Base-by-base conservation (phyloP, 23 tunicate genomes). In the Botrylloides violaceus region DNA sequence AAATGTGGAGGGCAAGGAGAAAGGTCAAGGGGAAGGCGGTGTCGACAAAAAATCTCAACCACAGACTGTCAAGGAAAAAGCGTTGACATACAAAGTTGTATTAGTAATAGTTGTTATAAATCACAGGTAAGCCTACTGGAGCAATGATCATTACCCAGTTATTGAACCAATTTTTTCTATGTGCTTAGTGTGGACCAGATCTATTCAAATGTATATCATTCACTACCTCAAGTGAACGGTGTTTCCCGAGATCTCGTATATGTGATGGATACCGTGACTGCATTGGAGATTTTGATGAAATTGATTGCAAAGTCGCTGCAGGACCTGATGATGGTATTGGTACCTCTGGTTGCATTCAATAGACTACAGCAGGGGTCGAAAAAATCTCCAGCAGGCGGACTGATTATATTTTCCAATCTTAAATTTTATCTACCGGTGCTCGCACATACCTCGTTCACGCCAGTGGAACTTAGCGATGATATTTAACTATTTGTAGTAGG, bases 181-280 rank as follows among this genome's bases (percentile, higher is more conserved):
- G n/a, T n/a, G n/a, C n/a, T n/a, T 15, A 43, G 53, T 68, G 74
- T 25, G 74, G 58, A 21, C 37, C 58, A 0, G 29, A 28, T 37
- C 36, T n/a, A 12, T 68, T 68, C 30, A 4, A 27, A 12, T 68
- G 74, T 43, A 56, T 68, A 20, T 43, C 74, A 23, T 23, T 36
- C 23, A 36, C 36, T 37, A 27, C 28, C 23, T 25, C 43, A 1
- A 32, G 31, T 4, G 24, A 57, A 2, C 72, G 75, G 19, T 86
- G 94, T 49, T 24, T 75, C 4, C 53, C 71, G 34, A 72, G 73
- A 66, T 58, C 57, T 1, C 59, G 28, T 34, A 66, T 86, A 12
- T 86, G 94, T 62, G 94, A 86, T 75, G 94, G 94, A n/a, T 53
- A 63, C 50, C 32, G 36, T 15, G 94, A 86, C 61, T 86, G 94